Evolutionary conservation across 2,113 vertebrate species (phyloP), one percentile per base, ranked within the genome.

Genomic region (Mormoops blainvillei): DNA sequence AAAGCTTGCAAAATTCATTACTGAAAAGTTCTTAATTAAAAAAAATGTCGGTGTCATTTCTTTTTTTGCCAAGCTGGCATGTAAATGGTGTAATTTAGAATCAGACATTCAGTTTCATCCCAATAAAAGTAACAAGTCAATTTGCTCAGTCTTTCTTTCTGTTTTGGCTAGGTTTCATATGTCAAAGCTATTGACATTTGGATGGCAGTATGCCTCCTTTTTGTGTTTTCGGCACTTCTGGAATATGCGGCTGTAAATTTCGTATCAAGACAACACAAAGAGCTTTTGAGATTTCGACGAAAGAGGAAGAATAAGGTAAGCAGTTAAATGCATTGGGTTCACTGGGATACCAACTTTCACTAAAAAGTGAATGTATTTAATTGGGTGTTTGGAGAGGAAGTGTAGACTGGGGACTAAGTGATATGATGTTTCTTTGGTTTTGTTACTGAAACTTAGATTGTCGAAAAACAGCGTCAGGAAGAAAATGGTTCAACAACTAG

Each of bases 111-210:
- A 26, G 28, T 61, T 56, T 87, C 73, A 16, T 43, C 68, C 58
- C 26, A 77, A 70, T 77, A 67, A 31, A 87, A 74, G 19, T 31
- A 48, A 92, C 24, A 41, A 26, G 33, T 52, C 33, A 41, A 26
- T n/a, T 36, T 54, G 16, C 54, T 94, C 4, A 1, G n/a, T n/a
- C 45, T 88, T 3, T 90, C 48, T 94, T 36, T 95, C 22, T 93
- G 48, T 93, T 28, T 85, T 8, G 77, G 22, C 82, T 89, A 99
- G 99, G 99, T 99, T 54, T 99, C 99, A 0, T 99, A 99, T 61
- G 99, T 99, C 38, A 99, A 99, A 98, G 99, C 99, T 0, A 99
- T 99, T 94, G 99, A 99, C 97, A 99, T 99, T 97, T 99, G 99
- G 99, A 99, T 99, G 99, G 99, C 99, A 0, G 99, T 99, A 2